Base-by-base conservation (phyloP, 2,797 vertebrate genomes). In the Australoheros facetus region DNA sequence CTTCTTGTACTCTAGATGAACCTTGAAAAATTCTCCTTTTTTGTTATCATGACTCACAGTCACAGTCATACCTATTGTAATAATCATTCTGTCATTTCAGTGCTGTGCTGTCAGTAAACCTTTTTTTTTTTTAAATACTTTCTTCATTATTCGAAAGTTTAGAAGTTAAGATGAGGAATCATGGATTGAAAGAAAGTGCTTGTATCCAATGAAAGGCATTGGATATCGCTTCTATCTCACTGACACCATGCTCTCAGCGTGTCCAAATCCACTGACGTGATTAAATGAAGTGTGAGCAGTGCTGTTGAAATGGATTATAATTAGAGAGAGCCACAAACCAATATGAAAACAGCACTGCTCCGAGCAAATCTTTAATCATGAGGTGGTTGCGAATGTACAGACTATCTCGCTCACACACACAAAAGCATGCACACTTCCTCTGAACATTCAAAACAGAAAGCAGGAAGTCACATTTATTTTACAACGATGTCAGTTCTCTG, bases 341-440 rank as follows among this genome's bases (percentile, higher is more conserved):
- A 74, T 91, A 82, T 88, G 88, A 92, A 83, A 86, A 81, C 85
- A 76, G 82, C 91, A 91, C 89, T 92, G 91, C 80, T 90, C 76
- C 30, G 4, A 89, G 88, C 83, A 75, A 86, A 92, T 92, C 70
- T 92, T 88, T 89, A 91, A 89, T 93, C 90, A 91, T 89, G 87
- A 89, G 87, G 78, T 64, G 56, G 74, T 19, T 4, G 53, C 58
- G 60, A 79, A 84, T 70, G 58, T 77, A 60, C 17, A 83, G 80
- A 82, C 58, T 37, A 10, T 51, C 17, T 51, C 21, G 60, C 54
- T 21, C 45, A 55, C 51, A 55, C 28, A 23, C 21, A 78, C n/a
- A 73, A 75, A 71, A 73, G 73, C 64, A 39, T 23, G 8, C 64
- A 8, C 58, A 30, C 32, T 32, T 53, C 37, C 73, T 66, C 60